Evolutionary conservation across 2,888 invertebrate genomes (phyloP), one percentile per base, ranked within the genome.

Genomic region (Drosophila flavopinicola): DNA sequence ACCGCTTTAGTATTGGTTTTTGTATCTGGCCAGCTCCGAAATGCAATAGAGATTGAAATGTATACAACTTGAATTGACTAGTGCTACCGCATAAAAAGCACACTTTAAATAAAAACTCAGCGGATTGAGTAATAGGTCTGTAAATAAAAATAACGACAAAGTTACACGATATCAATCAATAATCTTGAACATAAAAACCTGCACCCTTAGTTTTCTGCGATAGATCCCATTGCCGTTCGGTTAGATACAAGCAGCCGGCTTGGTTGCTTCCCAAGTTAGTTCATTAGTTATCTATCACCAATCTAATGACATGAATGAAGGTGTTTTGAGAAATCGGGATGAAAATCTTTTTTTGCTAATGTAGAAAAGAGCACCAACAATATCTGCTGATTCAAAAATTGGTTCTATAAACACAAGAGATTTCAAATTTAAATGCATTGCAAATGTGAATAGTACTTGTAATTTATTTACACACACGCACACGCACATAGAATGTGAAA

Each of bases 401-500:
- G 1, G 1, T n/a, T 20, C 15, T 17, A 20, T 20, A 20, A 20
- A 20, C 2, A 20, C 20, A 4, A 20, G 20, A 3, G 2, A 20
- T 2, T 20, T 20, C 37, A n/a, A 10, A n/a, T 17, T 17, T 20
- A 17, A 10, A 10, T 13, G 9, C 13, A 15, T 10, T 4, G 11
- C 9, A 17, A 41, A 15, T 25, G 37, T 23, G 9, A 38, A 38
- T 38, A 38, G 1, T 37, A 84, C 77, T 66, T 49, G 29, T 66
- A 79, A 84, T 84, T 84, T 79, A 63, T 70, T 76, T 9, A 45
- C 52, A 33, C 57, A 61, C 32, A 44, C 17, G n/a, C 35, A 51
- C 13, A 25, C 13, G n/a, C 20, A 13, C 7, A 24, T 9, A 9
- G 24, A 29, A 41, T 17, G 24, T 20, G 10, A 38, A 51, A 65